Evolutionary conservation across 2,888 invertebrate genomes (phyloP), one percentile per base, ranked within the genome.

Genomic region (Leptinotarsa peninsularis): DNA sequence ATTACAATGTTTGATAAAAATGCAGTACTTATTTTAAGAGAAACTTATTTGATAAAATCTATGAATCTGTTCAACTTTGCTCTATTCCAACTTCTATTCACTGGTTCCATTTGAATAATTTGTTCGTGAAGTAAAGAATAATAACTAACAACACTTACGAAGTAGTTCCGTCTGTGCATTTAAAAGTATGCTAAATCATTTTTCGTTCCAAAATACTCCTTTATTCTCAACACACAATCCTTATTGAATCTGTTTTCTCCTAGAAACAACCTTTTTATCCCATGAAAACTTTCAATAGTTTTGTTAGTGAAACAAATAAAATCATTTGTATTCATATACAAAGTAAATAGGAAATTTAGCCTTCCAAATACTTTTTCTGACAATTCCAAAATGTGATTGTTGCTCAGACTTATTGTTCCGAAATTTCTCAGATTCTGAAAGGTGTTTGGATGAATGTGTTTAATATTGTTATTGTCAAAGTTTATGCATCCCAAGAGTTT

Each of bases 311-410:
- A 78, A 71, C 81, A 81, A 70, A 81, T 78, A 67, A 81, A 79
- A n/a, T 76, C 70, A 72, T 81, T 81, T 1, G 76, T 73, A 66
- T 79, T 79, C 78, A 81, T 76, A 63, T 81, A 75, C 52, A 79
- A 66, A 60, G 71, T 78, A 15, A 78, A 72, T 33, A 81, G 63
- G 69, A 79, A 81, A 21, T 75, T 63, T 21, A 81, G 75, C 43
- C 78, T 63, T 4, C 60, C 66, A 52, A 81, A 81, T 23, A 79
- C 58, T 13, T 71, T 60, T 14, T 72, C 76, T 1, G 78, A 75
- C 18, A 81, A 27, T 60, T 78, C 75, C 23, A 78, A 43, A 4
- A 81, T 27, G 17, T 77, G 50, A 49, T 81, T 81, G 33, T 79
- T 79, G 49, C 75, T 80, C 54, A 81, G 76, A 73, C 81, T 81